These are phyloP conservation scores for Tupiocoris notatus DNA, from an alignment of 2,888 invertebrate species.

Conservation along the genomic window DNA sequence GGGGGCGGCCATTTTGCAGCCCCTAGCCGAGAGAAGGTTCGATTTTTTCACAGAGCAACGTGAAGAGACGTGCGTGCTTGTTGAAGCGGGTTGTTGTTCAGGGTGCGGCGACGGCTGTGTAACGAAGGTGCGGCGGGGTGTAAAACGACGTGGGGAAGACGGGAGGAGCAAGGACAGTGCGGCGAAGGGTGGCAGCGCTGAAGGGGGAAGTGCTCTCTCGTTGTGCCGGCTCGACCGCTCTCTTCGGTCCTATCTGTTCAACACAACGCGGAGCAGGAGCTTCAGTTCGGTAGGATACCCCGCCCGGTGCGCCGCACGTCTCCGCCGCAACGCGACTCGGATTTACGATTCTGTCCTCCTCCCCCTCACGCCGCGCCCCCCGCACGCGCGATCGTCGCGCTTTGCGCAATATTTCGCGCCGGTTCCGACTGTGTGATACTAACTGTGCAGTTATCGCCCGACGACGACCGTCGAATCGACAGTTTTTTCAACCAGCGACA, in stretches of 20 bases:
- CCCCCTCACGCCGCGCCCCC: slow-evolving; percentile 1
- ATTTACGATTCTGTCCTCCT: not conserved
- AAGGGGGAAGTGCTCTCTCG: slow-evolving; percentile 50
- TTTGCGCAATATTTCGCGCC: no score
- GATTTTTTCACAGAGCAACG: slow-evolving; percentile 40
- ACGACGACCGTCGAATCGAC: no score
- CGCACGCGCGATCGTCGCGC: not conserved
- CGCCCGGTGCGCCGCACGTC: not conserved
- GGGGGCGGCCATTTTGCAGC: slow-evolving; percentile 52
- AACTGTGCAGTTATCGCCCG: no score
- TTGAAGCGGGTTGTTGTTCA: slow-evolving; percentile 42
- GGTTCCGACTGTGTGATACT: not conserved
- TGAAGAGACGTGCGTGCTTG: slow-evolving; percentile 42
- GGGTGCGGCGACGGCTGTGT: slow-evolving; percentile 33
- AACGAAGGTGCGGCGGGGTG: slow-evolving; percentile 11
- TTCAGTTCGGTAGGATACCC: slow-evolving; percentile 46
- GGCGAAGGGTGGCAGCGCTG: slow-evolving; percentile 44
- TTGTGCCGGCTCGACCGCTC: slow-evolving; percentile 52
- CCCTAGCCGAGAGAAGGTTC: slow-evolving; percentile 50
- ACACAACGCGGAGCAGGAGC: not conserved
- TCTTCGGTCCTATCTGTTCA: not conserved
- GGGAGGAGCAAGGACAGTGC: slow-evolving; percentile 43
- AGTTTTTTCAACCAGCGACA: slow-evolving; percentile 56
- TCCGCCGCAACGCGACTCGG: not conserved
- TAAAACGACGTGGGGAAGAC: slow-evolving; percentile 16